phyloP scores from a whole-genome alignment of 1,140 invertebrate species.

The Bombus turneri region DNA sequence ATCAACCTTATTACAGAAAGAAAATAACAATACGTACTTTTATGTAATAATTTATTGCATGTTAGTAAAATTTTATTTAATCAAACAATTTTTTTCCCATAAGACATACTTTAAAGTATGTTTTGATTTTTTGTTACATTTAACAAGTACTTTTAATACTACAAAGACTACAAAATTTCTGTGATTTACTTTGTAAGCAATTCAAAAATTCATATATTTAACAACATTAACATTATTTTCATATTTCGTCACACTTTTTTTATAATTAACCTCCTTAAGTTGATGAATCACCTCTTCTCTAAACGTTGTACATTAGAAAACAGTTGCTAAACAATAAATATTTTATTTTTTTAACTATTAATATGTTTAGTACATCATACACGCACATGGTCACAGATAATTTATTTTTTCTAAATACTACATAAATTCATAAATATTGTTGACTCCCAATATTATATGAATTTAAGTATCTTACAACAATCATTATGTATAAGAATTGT shows the following conservation, averaged over 20 bases:
- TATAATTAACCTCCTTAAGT: neutral
- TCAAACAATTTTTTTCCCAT: conserved; percentile 48
- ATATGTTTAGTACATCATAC: conserved; percentile 28
- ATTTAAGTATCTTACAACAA: conserved; percentile 19
- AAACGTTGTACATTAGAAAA: conserved; percentile 31
- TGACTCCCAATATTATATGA: conserved; percentile 12
- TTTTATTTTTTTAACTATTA: conserved; percentile 26
- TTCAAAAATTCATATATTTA: neutral
- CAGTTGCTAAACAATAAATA: conserved; percentile 54
- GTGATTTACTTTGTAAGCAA: neutral
- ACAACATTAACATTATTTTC: neutral
- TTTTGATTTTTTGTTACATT: conserved; percentile 51
- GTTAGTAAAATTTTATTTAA: conserved; percentile 50
- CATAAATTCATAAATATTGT: conserved; percentile 46
- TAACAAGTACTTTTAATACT: conserved; percentile 58
- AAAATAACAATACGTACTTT: conserved; percentile 15
- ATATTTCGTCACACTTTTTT: neutral
- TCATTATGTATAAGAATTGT: conserved; percentile 22
- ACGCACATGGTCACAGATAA: neutral
- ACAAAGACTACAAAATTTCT: conserved; percentile 5
- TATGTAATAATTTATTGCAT: conserved; percentile 53
- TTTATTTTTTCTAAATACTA: conserved; percentile 19
- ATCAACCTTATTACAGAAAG: neutral
- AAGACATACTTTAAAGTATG: conserved; percentile 64
- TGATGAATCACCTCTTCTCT: neutral